These are phyloP conservation scores for Apamea sordens DNA, from an alignment of 2,888 invertebrate genomes.

Conservation along the genomic window DNA sequence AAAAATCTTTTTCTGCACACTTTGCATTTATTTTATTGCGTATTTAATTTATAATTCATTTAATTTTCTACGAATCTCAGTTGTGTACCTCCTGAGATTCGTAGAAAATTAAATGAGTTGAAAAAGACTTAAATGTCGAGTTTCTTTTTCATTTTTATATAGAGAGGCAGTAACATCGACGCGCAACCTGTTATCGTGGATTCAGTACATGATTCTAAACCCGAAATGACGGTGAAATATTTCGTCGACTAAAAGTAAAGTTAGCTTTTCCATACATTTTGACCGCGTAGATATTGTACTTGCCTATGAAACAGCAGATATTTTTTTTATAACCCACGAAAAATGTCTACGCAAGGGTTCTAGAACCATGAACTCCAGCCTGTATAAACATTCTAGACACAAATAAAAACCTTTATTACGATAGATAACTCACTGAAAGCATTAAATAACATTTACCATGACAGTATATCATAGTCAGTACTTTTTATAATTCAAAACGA, in stretches of 20 bases:
- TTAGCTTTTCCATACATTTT: background rate
- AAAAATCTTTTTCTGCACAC: conserved; percentile 38
- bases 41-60: too few relatives aligned
- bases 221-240: too few relatives aligned
- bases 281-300: background rate
- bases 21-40: conserved; percentile 30
- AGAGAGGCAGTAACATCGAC: background rate
- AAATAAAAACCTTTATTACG: conserved; percentile 7
- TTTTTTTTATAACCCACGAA: background rate
- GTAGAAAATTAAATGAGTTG: background rate
- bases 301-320: too few relatives aligned
- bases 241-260: too few relatives aligned
- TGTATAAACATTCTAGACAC: background rate
- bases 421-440: conserved; percentile 18
- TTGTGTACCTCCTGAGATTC: conserved; percentile 1
- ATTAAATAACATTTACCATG: conserved; percentile 45
- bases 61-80: too few relatives aligned
- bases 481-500: conserved; percentile 57
- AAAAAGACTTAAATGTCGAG: background rate
- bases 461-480: conserved; percentile 38
- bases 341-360: background rate
- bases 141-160: background rate
- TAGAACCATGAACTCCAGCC: background rate
- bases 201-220: too few relatives aligned
- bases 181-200: too few relatives aligned